Conservation (phyloP, 2,113 vertebrate species). For the Syngnathoides biaculeatus region DNA sequence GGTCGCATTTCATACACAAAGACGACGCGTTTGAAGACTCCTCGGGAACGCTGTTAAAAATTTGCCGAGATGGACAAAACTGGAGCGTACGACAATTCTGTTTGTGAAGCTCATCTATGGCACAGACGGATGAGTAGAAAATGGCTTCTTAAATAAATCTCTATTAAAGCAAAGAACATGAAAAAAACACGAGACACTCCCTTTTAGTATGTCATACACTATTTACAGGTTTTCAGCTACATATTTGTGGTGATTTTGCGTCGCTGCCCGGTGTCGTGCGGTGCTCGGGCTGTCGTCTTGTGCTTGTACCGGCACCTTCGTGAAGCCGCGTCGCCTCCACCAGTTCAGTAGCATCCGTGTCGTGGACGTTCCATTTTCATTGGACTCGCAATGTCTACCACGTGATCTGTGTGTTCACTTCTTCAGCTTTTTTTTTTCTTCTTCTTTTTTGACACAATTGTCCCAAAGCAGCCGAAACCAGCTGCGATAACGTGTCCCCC, state of each 20-base stretch:
- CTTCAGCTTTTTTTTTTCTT: no score
- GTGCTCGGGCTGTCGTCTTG: conserved; percentile 30
- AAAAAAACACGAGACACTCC: conserved; percentile 56
- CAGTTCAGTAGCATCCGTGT: conserved; percentile 19
- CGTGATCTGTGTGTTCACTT: conserved; percentile 27
- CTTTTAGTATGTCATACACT: conserved; percentile 50
- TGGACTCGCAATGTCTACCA: conserved; percentile 9
- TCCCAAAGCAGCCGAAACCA: conserved; percentile 47
- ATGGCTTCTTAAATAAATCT: conserved; percentile 47
- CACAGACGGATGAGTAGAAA: conserved; percentile 34
- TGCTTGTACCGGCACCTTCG: background rate
- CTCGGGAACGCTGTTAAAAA: conserved; percentile 41
- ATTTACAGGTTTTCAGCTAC: conserved; percentile 56
- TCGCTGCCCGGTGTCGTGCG: conserved; percentile 46
- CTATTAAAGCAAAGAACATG: conserved; percentile 59
- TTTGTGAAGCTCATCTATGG: conserved; percentile 65
- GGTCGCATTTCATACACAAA: conserved; percentile 25
- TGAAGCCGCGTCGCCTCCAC: conserved; percentile 9
- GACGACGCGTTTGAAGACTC: conserved; percentile 11
- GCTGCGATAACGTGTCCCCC: conserved; percentile 58
- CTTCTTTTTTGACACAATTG: conserved; percentile 23
- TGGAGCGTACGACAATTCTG: conserved; percentile 37
- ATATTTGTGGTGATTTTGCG: conserved; percentile 25
- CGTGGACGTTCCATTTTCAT: conserved; percentile 25
- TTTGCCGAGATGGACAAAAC: conserved; percentile 50